Evolutionary conservation across 2,888 invertebrate species (phyloP).

Genomic region (Papilio protenor): DNA sequence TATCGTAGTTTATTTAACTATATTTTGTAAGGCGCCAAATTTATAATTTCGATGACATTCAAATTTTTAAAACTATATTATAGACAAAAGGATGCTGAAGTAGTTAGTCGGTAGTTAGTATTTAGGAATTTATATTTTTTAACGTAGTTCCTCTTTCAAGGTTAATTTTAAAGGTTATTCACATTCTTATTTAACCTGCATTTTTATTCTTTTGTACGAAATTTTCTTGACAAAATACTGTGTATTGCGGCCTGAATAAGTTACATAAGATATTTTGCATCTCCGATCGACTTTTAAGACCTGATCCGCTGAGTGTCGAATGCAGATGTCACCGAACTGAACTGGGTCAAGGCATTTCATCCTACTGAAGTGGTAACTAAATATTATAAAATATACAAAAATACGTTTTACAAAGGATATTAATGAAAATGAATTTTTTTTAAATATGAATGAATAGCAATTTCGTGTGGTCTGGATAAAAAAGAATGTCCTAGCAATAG

Average conservation of each 20-base stretch:
- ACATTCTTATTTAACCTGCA: too few species aligned
- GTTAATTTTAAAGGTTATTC: too few species aligned
- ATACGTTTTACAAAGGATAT: neutral
- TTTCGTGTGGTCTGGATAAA: too few species aligned
- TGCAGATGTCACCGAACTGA: conserved; percentile 45
- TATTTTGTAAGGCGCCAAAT: neutral
- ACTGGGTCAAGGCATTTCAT: conserved; percentile 40
- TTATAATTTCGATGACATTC: neutral
- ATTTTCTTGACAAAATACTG: neutral
- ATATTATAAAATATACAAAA: conserved; percentile 18
- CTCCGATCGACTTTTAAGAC: conserved; percentile 36
- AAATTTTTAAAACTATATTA: too few species aligned
- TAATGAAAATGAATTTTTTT: too few species aligned
- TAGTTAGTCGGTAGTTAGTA: too few species aligned
- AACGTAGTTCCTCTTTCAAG: too few species aligned
- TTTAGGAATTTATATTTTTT: too few species aligned
- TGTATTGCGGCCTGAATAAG: conserved; percentile 1
- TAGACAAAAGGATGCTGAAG: too few species aligned
- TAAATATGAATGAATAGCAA: neutral
- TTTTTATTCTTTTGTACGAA: neutral
- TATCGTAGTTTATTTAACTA: neutral
- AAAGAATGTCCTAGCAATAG: too few species aligned
- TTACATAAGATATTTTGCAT: conserved; percentile 39
- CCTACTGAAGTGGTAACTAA: conserved; percentile 16
- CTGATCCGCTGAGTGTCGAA: conserved; percentile 44